Conservation (phyloP, 1,140 invertebrate genomes). For the Bombus soroeensis region DNA sequence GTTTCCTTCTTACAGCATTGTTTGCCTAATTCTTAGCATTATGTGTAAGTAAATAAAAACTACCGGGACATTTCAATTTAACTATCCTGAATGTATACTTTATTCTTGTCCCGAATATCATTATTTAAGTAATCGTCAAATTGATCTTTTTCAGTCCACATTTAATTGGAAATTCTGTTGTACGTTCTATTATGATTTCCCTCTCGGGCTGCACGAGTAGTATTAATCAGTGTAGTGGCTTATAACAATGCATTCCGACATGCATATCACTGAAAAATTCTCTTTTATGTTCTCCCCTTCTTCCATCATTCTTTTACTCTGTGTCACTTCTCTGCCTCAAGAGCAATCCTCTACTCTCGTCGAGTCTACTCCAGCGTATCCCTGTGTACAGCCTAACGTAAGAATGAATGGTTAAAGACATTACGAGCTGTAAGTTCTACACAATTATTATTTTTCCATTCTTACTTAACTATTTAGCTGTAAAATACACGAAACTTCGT, state of each 20-base stretch:
- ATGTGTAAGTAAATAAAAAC: neutral
- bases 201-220: slow-evolving; percentile 5
- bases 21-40: neutral
- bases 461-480: neutral
- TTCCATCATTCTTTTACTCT: slow-evolving; percentile 12
- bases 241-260: slow-evolving; percentile 27
- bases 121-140: neutral
- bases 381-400: slow-evolving; percentile 29
- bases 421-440: slow-evolving; percentile 42
- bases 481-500: neutral
- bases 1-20: neutral
- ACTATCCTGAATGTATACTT: too few relatives aligned
- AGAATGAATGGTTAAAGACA: slow-evolving; percentile 54
- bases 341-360: slow-evolving; percentile 43
- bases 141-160: neutral
- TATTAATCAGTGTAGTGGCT: slow-evolving; percentile 42
- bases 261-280: slow-evolving; percentile 17
- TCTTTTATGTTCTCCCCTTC: slow-evolving; percentile 33
- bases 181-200: neutral
- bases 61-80: neutral
- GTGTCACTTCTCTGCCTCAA: slow-evolving; percentile 41
- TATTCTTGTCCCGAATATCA: too few relatives aligned
- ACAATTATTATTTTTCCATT: slow-evolving; percentile 49
- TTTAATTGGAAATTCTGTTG: neutral
- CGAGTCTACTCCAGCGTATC: slow-evolving; percentile 47